Evolutionary conservation across 2,797 vertebrate genomes (phyloP), one percentile per base, ranked within the genome.

Genomic region (Lithobates pipiens): DNA sequence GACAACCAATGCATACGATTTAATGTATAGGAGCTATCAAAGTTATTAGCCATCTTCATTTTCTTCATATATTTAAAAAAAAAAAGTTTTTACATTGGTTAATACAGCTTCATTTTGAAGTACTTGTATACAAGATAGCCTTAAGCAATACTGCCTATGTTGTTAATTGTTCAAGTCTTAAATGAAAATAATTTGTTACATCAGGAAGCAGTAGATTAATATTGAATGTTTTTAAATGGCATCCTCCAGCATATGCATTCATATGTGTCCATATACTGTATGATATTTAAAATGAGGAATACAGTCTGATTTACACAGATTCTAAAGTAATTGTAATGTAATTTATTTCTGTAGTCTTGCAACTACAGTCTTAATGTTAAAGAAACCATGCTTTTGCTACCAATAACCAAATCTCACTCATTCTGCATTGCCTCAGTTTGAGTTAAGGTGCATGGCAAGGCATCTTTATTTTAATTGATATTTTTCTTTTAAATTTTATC

Each of bases 391-490:
- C 94, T 94, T 95, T 92, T 89, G 94, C 93, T 93, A 92, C 89
- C 93, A 93, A 85, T 94, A 95, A 95, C 93, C 90, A 92, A 92
- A 90, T 91, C 91, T 91, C 94, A 94, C 93, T 92, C 94, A 95
- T 95, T 91, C 91, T 85, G 94, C 94, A 93, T 94, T 94, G 94
- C 94, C 92, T 92, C 92, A 92, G 92, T 95, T 95, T 93, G 90
- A 91, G 93, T 94, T 95, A 94, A 95, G 94, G 92, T 94, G 93
- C 94, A 95, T 95, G 95, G 94, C 94, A 42, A 94, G 89, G 93
- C 94, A 94, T 95, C 92, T 89, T 90, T 93, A 93, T 1, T 90
- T 92, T 93, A 15, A 88, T 90, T 89, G 21, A 50, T 70, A 73
- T 63, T 84, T 78, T 83, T 74, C 89, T 90, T 83, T 88, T 65